phyloP scores from a whole-genome alignment of 1,140 invertebrate species.

The Vanessa tameamea region DNA sequence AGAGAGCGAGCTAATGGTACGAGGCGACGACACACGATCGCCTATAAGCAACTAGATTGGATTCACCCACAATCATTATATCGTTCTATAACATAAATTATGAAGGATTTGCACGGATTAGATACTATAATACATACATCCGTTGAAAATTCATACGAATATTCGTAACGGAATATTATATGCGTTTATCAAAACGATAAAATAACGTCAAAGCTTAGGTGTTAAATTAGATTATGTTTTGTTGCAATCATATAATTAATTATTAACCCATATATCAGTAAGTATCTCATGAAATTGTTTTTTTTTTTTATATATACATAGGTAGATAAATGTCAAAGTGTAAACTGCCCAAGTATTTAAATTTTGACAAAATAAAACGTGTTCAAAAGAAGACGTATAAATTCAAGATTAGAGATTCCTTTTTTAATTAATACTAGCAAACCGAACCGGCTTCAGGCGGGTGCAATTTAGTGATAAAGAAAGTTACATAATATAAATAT shows the following conservation, averaged over 20 bases:
- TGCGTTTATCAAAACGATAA: conserved; percentile 14
- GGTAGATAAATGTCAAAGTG: no score
- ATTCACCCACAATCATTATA: conserved; percentile 21
- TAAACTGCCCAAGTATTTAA: no score
- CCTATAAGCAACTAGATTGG: conserved; percentile 26
- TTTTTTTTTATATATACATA: no score
- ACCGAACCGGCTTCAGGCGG: no score
- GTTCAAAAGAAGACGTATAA: no score
- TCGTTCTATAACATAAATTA: conserved; percentile 1
- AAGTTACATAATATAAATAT: no score
- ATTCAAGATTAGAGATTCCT: no score
- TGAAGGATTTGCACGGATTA: neutral
- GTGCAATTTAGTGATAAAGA: no score
- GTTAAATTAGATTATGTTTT: neutral
- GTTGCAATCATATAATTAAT: neutral
- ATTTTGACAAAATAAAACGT: no score
- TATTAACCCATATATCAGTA: no score
- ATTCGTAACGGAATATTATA: conserved; percentile 6
- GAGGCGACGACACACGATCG: conserved; percentile 17
- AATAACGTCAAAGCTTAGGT: neutral
- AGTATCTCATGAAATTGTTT: no score
- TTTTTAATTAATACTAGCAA: no score
- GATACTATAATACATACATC: neutral
- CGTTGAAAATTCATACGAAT: neutral
- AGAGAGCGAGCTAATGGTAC: conserved; percentile 20